These are phyloP conservation scores for Pachydiplax longipennis DNA, from an alignment of 2,888 invertebrate genomes.

Conservation along the genomic window DNA sequence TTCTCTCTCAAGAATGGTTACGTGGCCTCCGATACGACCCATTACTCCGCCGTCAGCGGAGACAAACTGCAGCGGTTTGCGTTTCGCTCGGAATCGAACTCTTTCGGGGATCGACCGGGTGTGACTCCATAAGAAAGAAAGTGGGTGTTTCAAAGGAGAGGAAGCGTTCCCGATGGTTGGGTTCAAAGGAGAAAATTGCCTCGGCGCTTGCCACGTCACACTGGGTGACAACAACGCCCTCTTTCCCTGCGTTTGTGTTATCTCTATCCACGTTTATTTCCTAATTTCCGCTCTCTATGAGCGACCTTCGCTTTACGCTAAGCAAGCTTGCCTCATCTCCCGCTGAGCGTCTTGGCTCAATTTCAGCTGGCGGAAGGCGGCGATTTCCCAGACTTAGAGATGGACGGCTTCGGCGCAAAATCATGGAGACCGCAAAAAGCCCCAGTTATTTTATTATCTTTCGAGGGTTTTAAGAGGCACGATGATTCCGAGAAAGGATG, in stretches of 20 bases:
- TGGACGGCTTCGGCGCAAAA: slow-evolving; percentile 17
- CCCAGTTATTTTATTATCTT: slow-evolving; percentile 1
- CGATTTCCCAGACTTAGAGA: slow-evolving; percentile 11
- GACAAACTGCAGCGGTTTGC: slow-evolving; percentile 14
- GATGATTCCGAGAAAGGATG: not conserved
- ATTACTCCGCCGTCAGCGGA: not conserved
- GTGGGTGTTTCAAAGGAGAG: not conserved
- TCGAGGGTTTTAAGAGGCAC: not conserved
- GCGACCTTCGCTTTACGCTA: not conserved
- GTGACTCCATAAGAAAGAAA: not conserved
- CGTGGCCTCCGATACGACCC: not conserved
- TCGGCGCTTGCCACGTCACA: not conserved
- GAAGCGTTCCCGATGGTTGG: not conserved
- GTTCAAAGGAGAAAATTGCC: not conserved
- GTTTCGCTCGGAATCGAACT: not conserved
- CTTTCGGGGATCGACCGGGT: not conserved
- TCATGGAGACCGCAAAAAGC: slow-evolving; percentile 7
- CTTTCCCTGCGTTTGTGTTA: not conserved
- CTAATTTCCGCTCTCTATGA: not conserved
- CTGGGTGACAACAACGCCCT: not conserved
- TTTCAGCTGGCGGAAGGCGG: slow-evolving; percentile 23
- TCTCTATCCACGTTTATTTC: not conserved
- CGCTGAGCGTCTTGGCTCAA: not conserved
- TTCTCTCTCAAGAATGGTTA: too few species aligned
- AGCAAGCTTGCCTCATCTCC: not conserved